Evolutionary conservation across 2,113 vertebrate genomes (phyloP).

Genomic region (Bubo bubo): DNA sequence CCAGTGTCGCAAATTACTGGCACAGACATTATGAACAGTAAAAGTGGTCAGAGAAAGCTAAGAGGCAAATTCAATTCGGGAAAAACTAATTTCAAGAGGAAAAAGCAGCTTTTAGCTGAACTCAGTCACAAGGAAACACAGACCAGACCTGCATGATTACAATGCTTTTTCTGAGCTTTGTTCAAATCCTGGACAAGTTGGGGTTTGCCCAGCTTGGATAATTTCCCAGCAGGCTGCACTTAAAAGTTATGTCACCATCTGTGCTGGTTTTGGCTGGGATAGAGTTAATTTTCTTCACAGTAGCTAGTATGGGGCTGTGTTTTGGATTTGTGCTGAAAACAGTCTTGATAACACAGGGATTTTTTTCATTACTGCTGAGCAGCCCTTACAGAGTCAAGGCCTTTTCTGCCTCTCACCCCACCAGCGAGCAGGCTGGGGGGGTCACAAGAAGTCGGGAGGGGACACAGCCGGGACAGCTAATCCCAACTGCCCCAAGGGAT

Average conservation of each 20-base stretch:
- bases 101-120: neutral
- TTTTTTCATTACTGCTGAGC: no score
- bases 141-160: neutral
- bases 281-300: no score
- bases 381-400: no score
- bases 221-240: slow-evolving; percentile 63
- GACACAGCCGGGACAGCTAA: no score
- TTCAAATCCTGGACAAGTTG: slow-evolving; percentile 48
- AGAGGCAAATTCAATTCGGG: neutral
- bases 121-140: neutral
- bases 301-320: no score
- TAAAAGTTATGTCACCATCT: slow-evolving; percentile 57
- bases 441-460: no score
- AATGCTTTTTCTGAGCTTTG: slow-evolving; percentile 9
- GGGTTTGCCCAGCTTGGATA: slow-evolving; percentile 50
- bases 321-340: no score
- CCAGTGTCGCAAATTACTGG: neutral
- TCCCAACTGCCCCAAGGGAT: no score
- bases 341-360: no score
- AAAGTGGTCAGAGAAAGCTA: neutral
- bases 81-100: neutral
- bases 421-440: no score
- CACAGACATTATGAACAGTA: neutral
- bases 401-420: no score
- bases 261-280: no score